Percentiles rank a stretch among this genome's conserved stretches.
Evolutionary conservation across 92 coral and sea anemone species (phyloP).

Genomic region (Porites lobata): DNA sequence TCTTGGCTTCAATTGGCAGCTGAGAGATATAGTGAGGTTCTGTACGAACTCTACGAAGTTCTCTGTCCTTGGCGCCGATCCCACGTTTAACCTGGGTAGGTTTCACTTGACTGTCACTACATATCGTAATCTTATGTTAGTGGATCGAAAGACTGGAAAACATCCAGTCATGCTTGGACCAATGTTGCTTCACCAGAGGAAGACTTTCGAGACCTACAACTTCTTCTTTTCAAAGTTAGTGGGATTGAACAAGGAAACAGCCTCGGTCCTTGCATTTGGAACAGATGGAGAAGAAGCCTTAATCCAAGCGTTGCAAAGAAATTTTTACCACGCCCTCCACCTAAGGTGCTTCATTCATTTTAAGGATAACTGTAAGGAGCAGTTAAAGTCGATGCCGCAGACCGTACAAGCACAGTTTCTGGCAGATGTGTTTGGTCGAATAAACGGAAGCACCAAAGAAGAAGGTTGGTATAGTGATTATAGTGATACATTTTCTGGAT

Average conservation of each 20-base stretch:
- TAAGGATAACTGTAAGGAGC: constrained; percentile 46
- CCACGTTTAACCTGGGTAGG: constrained; percentile 60
- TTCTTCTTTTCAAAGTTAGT: constrained; percentile 52
- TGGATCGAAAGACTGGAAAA: constrained; percentile 34
- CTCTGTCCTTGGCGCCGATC: no score
- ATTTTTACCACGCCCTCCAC: constrained; percentile 54
- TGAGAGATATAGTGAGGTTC: no score
- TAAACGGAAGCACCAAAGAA: no score
- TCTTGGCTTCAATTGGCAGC: no score
- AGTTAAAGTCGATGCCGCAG: constrained; percentile 37
- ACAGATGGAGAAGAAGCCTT: constrained; percentile 79
- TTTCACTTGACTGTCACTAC: no score
- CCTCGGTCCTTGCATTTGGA: constrained; percentile 63
- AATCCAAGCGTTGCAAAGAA: constrained; percentile 30
- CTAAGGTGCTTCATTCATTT: constrained; percentile 52
- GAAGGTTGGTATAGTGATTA: no score
- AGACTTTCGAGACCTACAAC: constrained; percentile 59
- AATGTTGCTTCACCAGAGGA: constrained; percentile 61
- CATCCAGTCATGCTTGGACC: constrained; percentile 66
- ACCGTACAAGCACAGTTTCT: background rate
- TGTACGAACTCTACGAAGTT: no score
- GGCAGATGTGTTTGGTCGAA: background rate
- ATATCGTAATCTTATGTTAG: background rate
- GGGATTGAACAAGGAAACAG: constrained; percentile 39
- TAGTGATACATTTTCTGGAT: no score